Conservation (phyloP, 2,888 invertebrate species). For the Cosmopolites sordidus region DNA sequence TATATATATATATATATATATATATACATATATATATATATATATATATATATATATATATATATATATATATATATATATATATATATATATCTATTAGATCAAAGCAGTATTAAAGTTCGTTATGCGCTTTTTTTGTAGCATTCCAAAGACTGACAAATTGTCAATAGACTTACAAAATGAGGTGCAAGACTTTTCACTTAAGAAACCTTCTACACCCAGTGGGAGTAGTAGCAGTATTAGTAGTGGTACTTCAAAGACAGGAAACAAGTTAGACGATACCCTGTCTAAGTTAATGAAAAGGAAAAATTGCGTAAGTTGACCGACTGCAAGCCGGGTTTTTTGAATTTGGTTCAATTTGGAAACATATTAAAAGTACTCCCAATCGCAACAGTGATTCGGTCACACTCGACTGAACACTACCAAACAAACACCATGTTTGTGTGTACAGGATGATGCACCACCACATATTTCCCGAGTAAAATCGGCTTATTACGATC, state of each 20-base stretch:
- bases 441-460: too few species aligned
- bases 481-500: too few species aligned
- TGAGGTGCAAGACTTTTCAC: slow-evolving; percentile 81
- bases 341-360: too few species aligned
- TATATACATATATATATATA: slow-evolving; percentile 6
- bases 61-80: slow-evolving; percentile 1
- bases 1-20: slow-evolving; percentile 3
- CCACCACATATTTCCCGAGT: too few species aligned
- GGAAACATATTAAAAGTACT: too few species aligned
- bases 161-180: slow-evolving; percentile 54
- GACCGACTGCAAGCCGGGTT: not conserved
- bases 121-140: slow-evolving; percentile 34
- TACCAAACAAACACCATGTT: too few species aligned
- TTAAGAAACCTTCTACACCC: slow-evolving; percentile 54
- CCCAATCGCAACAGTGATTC: too few species aligned
- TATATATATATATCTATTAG: too few species aligned
- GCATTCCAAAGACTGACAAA: slow-evolving; percentile 50
- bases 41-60: slow-evolving; percentile 5
- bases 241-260: slow-evolving; percentile 26
- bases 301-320: slow-evolving; percentile 79
- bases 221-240: slow-evolving; percentile 16
- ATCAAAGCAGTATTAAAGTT: too few species aligned
- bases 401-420: too few species aligned
- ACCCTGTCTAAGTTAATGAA: slow-evolving; percentile 82
- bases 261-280: slow-evolving; percentile 67